Percentiles rank a stretch among this genome's conserved stretches.
Conservation (phyloP, 1,140 invertebrate genomes). For the Diploscapter pachys region DNA sequence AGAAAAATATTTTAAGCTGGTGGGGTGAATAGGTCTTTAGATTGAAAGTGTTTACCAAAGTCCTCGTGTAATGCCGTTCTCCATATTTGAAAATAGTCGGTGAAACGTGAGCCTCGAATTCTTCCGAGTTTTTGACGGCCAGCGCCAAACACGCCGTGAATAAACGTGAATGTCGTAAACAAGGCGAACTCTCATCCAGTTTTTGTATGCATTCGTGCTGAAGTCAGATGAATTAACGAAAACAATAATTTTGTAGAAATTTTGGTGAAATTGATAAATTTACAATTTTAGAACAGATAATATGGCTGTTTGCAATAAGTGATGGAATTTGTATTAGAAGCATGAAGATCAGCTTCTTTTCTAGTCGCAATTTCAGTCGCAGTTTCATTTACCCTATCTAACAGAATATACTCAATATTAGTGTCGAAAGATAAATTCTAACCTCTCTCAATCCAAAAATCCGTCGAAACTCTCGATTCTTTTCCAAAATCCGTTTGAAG, state of each 20-base stretch:
- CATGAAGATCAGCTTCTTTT: neutral
- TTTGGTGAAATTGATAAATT: neutral
- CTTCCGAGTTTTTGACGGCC: slow-evolving; percentile 43
- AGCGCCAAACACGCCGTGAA: slow-evolving; percentile 40
- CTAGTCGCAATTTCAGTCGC: neutral
- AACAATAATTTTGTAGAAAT: neutral
- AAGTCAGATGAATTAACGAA: neutral
- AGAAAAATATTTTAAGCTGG: too few species aligned
- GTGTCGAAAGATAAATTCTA: neutral
- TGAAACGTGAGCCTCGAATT: slow-evolving; percentile 42
- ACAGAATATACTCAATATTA: neutral
- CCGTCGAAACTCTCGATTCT: slow-evolving; percentile 10
- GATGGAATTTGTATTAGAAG: neutral
- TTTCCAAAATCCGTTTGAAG: slow-evolving; percentile 16
- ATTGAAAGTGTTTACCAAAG: slow-evolving; percentile 10
- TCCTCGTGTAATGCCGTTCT: slow-evolving; percentile 31
- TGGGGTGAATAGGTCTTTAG: too few species aligned
- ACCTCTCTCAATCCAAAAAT: slow-evolving; percentile 17
- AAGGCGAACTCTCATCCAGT: slow-evolving; percentile 30
- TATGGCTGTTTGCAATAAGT: neutral
- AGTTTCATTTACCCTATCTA: neutral
- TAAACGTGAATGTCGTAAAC: slow-evolving; percentile 31
- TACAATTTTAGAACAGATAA: neutral
- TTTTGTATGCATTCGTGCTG: slow-evolving; percentile 20
- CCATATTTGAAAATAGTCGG: slow-evolving; percentile 42